phyloP scores from a whole-genome alignment of 2,113 vertebrate species.

The human (Homo sapiens) region GRCh38 chr9:132084001-132084500 shows the following conservation, averaged over 20 bases:
- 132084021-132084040: neutral
- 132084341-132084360: neutral
- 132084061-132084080: neutral
- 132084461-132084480: neutral
- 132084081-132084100: neutral
- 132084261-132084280: neutral
- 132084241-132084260: neutral
- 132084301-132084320: neutral
- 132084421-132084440: neutral
- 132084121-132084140: neutral
- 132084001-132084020: neutral
- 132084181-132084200: neutral
- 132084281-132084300: neutral
- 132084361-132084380: neutral
- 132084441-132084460: neutral
- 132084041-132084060: neutral
- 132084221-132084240: neutral
- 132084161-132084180: neutral
- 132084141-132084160: neutral
- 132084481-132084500: neutral
- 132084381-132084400: neutral
- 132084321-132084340: neutral
- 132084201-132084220: neutral
- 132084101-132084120: neutral
- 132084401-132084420: neutral